These are phyloP conservation scores for Taenaris catops DNA, from an alignment of 2,888 invertebrate genomes.

Conservation along the genomic window DNA sequence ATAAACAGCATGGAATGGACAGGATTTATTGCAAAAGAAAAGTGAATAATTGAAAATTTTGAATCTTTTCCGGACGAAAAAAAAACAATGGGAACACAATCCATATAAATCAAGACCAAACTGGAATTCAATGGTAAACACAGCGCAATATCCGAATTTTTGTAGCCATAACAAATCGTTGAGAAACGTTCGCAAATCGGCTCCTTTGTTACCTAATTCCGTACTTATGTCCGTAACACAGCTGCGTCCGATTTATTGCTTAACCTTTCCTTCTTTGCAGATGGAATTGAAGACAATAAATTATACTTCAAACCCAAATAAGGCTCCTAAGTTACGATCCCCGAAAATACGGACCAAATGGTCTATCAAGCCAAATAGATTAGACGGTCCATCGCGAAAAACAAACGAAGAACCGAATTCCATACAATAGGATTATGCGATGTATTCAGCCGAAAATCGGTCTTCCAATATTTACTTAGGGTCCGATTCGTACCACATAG, in stretches of 20 bases:
- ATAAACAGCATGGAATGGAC: too few relatives aligned
- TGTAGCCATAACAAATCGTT: slow-evolving; percentile 31
- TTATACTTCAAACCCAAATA: slow-evolving; percentile 77
- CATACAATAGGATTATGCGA: slow-evolving; percentile 19
- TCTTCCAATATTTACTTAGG: slow-evolving; percentile 24
- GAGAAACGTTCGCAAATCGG: slow-evolving; percentile 57
- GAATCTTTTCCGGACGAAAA: too few relatives aligned
- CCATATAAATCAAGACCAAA: slow-evolving; percentile 17
- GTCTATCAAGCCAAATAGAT: slow-evolving; percentile 63
- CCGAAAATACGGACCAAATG: slow-evolving; percentile 57
- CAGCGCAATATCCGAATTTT: slow-evolving; percentile 26
- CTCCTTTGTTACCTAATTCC: slow-evolving; percentile 70
- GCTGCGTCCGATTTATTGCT: slow-evolving; percentile 66
- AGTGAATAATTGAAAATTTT: too few relatives aligned
- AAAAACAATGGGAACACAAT: too few relatives aligned
- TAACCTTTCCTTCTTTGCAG: slow-evolving; percentile 70
- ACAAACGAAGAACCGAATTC: slow-evolving; percentile 16
- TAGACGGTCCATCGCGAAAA: slow-evolving; percentile 34
- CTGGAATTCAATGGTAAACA: slow-evolving; percentile 26
- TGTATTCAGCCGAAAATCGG: slow-evolving; percentile 21
- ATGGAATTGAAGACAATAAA: slow-evolving; percentile 77
- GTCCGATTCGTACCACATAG: slow-evolving; percentile 19
- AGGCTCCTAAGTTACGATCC: slow-evolving; percentile 66
- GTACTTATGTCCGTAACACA: slow-evolving; percentile 67
- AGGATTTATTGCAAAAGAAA: too few relatives aligned